These are phyloP conservation scores for Corythornis leucogaster DNA, from an alignment of 2,797 vertebrate species.

Conservation along the genomic window DNA sequence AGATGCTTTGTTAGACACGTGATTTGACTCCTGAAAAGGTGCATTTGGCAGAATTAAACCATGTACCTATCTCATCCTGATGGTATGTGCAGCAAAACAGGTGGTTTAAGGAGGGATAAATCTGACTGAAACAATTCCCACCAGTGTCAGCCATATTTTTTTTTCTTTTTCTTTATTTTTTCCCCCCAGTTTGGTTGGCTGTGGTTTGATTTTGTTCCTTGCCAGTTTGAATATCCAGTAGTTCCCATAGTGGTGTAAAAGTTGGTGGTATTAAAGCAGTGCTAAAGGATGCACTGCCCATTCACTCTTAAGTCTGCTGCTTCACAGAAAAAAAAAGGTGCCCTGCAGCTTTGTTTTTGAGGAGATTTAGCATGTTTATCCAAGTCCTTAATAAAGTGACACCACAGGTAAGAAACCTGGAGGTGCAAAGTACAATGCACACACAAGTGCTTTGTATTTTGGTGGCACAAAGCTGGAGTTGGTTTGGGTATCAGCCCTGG, in stretches of 20 bases:
- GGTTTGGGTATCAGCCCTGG: not conserved
- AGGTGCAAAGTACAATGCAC: not conserved
- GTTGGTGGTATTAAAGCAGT: not conserved
- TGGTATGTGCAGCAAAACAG: not conserved
- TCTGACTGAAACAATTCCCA: not conserved
- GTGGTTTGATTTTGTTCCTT: not conserved
- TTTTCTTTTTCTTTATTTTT: not conserved
- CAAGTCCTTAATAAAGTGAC: not conserved
- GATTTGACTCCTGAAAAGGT: not conserved
- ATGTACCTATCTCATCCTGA: not conserved
- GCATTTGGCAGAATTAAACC: not conserved
- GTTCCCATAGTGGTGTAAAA: not conserved
- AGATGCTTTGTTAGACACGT: fast-evolving
- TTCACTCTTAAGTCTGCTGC: not conserved
- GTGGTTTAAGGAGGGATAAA: not conserved
- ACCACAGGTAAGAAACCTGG: not conserved
- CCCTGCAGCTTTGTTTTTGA: slow-evolving; percentile 9
- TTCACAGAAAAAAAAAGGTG: not conserved
- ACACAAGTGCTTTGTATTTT: not conserved
- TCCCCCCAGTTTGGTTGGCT: not conserved
- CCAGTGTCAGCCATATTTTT: not conserved
- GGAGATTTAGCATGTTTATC: not conserved
- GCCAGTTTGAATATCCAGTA: not conserved
- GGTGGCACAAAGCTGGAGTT: not conserved
- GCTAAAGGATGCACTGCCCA: not conserved